A percentile compares a stretch with the other conserved stretches of the same genome.
phyloP scores from a whole-genome alignment of 2,888 invertebrate species.

The Phasia obesa region DNA sequence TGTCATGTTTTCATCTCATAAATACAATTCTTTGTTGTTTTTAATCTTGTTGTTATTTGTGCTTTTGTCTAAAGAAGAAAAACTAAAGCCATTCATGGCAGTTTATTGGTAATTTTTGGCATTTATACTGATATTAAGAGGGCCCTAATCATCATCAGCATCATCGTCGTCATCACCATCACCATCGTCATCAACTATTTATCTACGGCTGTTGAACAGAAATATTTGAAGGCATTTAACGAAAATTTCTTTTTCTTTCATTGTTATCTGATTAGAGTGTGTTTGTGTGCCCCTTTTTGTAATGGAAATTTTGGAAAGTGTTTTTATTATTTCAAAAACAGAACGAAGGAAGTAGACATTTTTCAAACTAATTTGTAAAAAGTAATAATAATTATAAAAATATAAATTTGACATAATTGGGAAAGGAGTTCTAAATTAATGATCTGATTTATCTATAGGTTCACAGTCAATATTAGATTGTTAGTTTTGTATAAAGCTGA shows the following conservation, averaged over 20 bases:
- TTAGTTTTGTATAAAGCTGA: too few species aligned
- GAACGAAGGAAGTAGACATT: not conserved
- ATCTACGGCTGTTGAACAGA: not conserved
- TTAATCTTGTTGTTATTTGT: conserved; percentile 18
- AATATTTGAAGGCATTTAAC: not conserved
- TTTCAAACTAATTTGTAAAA: not conserved
- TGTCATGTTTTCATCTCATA: conserved; percentile 61
- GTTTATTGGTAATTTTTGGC: conserved; percentile 34
- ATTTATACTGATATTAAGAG: conserved; percentile 24
- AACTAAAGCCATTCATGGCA: not conserved
- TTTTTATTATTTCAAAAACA: not conserved
- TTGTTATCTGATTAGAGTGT: not conserved
- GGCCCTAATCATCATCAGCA: conserved; percentile 31
- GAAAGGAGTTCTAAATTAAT: too few species aligned
- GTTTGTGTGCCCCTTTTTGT: not conserved
- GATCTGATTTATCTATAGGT: too few species aligned
- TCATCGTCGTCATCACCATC: conserved; percentile 9
- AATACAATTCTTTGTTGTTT: conserved; percentile 32
- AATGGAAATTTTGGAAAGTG: not conserved
- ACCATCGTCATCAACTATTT: conserved; percentile 25
- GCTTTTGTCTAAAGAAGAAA: not conserved
- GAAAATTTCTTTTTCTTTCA: not conserved
- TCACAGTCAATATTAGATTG: too few species aligned
- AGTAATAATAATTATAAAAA: too few species aligned
- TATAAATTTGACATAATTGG: too few species aligned